Evolutionary conservation across 2,113 vertebrate species (phyloP), one percentile per base, ranked within the genome.

Genomic region (Varanus salvator): DNA sequence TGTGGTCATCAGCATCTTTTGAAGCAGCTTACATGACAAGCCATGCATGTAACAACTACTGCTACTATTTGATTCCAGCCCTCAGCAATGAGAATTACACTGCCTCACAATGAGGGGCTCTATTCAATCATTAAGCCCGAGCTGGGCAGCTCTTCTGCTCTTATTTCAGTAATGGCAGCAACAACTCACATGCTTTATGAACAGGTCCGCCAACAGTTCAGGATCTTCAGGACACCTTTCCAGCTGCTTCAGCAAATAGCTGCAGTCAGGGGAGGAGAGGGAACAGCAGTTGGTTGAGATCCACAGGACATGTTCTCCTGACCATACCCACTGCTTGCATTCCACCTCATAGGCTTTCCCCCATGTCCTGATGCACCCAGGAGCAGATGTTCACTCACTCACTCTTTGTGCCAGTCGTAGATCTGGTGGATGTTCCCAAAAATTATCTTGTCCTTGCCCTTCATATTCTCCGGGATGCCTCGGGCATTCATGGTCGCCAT

Each of bases 391-490:
- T 80, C 72, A 19, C 76, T 82, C 80, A 97, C 98, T 97, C 92
- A 99, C 98, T 98, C 98, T 97, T 98, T 97, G 96, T 99, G 98
- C 98, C 98, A 99, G 95, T 99, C 98, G 86, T 97, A 99, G 96
- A 99, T 99, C 96, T 99, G 98, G 95, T 98, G 98, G 95, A 98
- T 98, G 96, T 99, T 99, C 81, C 98, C 98, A 94, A 99, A 99
- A 90, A 99, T 97, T 84, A 99, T 99, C 96, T 98, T 98, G 95
- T 99, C 98, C 92, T 98, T 98, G 93, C 98, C 98, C 96, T 98
- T 98, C 97, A 99, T 98, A 95, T 96, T 98, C 90, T 99, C 98
- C 0, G 98, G 98, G 21, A 98, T 90, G 64, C 98, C 98, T 91
- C 97, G 98, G 48, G 97, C 82, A 74, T 86, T 97, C 97, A 99